A percentile compares a stretch with the other conserved stretches of the same genome.
These are phyloP conservation scores for Chelonoidis abingdonii DNA, from an alignment of 2,113 vertebrate genomes.

Conservation along the genomic window DNA sequence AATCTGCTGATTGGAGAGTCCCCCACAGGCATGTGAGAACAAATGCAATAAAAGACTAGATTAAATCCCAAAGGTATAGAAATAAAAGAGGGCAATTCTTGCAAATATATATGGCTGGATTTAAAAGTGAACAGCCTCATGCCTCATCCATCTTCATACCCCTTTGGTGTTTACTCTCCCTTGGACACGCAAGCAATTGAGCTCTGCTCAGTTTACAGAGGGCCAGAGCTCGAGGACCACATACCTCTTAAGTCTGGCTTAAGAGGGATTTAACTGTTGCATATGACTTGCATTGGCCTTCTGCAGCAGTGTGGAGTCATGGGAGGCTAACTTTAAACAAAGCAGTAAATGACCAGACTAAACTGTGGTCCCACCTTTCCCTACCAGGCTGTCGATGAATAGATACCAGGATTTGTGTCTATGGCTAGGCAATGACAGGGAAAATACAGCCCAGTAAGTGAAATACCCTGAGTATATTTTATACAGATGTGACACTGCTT, in stretches of 20 bases:
- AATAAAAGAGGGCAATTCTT: neutral
- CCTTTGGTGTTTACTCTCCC: neutral
- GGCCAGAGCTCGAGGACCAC: neutral
- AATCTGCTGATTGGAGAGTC: neutral
- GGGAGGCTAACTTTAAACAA: neutral
- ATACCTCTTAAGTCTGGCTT: neutral
- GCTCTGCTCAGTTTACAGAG: neutral
- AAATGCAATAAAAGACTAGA: neutral
- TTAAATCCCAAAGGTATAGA: neutral
- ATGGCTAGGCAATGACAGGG: neutral
- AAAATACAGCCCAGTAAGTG: neutral
- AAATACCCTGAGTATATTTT: neutral
- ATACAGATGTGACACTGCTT: neutral
- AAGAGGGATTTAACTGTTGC: neutral
- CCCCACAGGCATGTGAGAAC: neutral
- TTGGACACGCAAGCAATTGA: neutral
- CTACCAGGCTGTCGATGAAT: neutral
- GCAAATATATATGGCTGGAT: neutral
- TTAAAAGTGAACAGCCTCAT: neutral
- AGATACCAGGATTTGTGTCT: neutral
- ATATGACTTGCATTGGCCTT: neutral
- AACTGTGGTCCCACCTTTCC: neutral
- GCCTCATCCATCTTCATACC: neutral
- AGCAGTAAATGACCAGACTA: neutral
- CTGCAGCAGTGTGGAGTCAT: neutral